phyloP scores from a whole-genome alignment of 2,797 vertebrate genomes.

The Sebastes dallii region DNA sequence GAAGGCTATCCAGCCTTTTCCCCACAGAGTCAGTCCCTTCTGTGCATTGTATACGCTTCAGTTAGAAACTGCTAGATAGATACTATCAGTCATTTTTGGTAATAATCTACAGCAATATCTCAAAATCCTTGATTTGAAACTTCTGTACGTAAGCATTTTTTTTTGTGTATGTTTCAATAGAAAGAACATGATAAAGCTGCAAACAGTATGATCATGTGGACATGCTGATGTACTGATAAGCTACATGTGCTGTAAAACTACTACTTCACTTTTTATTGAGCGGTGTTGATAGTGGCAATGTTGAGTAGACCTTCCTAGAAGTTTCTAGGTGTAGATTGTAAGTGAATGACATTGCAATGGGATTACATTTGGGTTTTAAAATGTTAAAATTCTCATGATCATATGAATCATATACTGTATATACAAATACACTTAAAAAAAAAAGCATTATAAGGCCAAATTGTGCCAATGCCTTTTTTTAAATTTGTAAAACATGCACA shows the following conservation, averaged over 20 bases:
- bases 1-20: not conserved
- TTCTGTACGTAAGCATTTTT: not conserved
- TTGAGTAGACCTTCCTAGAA: slow-evolving; percentile 9
- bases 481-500: too few relatives aligned
- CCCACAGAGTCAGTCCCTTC: not conserved
- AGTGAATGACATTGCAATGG: not conserved
- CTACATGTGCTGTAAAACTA: slow-evolving; percentile 1
- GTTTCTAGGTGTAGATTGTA: slow-evolving; percentile 1
- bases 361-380: not conserved
- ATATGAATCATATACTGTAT: not conserved
- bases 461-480: not conserved
- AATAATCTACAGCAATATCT: not conserved
- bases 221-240: slow-evolving; percentile 37
- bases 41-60: not conserved
- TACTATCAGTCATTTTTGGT: not conserved
- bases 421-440: not conserved
- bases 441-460: not conserved
- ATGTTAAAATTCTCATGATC: not conserved
- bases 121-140: not conserved
- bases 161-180: not conserved
- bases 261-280: slow-evolving; percentile 34
- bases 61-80: not conserved
- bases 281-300: not conserved
- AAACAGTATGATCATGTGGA: not conserved
- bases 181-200: slow-evolving; percentile 1